A percentile compares a stretch with the other conserved stretches of the same genome.
Evolutionary conservation across 2,113 vertebrate genomes (phyloP).

Genomic region (Brevimyrus niger): DNA sequence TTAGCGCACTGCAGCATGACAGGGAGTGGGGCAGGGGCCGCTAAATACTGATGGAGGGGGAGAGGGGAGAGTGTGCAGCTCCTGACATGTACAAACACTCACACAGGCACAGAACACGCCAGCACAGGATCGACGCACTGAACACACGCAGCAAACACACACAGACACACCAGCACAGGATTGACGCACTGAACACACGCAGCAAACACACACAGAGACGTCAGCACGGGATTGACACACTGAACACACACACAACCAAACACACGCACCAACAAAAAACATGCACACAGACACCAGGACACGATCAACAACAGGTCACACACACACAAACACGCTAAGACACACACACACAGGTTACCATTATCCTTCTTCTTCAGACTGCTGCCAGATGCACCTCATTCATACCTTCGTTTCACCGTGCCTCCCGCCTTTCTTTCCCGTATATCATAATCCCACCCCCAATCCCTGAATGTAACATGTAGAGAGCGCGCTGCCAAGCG

Average conservation of each 20-base stretch:
- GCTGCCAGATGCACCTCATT: background rate
- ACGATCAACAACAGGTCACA: background rate
- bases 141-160: background rate
- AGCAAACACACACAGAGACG: background rate
- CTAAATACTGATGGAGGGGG: background rate
- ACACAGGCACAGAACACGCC: background rate
- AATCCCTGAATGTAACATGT: background rate
- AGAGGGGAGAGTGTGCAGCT: background rate
- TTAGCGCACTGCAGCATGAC: constrained; percentile 14
- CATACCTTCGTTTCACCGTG: background rate
- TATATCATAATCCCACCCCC: background rate
- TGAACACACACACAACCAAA: background rate
- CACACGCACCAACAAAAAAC: no score
- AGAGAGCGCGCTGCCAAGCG: background rate
- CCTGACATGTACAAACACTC: background rate
- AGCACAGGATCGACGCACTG: background rate
- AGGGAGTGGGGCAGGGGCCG: background rate
- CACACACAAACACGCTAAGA: background rate
- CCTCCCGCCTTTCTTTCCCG: background rate
- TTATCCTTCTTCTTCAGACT: background rate
- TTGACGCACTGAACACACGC: background rate
- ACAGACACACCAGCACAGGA: background rate
- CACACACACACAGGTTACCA: background rate
- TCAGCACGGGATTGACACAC: background rate
- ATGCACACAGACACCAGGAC: no score